Evolutionary conservation across 2,797 vertebrate species (phyloP), one percentile per base, ranked within the genome.

Genomic region (Otus scops): DNA sequence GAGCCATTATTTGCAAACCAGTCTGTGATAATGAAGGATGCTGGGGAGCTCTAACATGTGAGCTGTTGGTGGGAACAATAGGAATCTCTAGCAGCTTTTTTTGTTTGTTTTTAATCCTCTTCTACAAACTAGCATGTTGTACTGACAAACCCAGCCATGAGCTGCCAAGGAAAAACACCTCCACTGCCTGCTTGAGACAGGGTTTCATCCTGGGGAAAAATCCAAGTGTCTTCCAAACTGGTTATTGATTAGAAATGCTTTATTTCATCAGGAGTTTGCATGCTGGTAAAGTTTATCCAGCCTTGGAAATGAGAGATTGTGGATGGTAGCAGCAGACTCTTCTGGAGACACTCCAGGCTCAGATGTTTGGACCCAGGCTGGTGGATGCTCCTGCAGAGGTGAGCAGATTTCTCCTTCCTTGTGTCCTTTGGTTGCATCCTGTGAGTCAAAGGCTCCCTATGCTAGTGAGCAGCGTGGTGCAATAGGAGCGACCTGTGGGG

Each of bases 391-490:
- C 6, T 32, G 45, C 17, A 36, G 39, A 71, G 53, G 11, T 60
- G 22, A 57, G 61, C 39, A 11, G 36, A 8, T 14, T 70, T 86
- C 9, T 83, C 27, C 30, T 74, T 53, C 36, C 48, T 74, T 0
- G 0, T 41, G 51, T 50, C 28, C 64, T 17, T 24, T 22, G 28
- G 3, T 9, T 63, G 9, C 23, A 19, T 32, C 19, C 34, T 3
- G 26, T 0, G 4, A 23, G 23, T 14, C 19, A 26, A 9, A n/a
- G 45, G 24, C 17, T 69, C 3, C 10, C 1, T 16, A 4, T 3
- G 5, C 13, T n/a, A 22, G 21, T 23, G 32, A 78, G 34, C 32
- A 32, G 2, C 1, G 7, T 34, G 68, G 26, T 0, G 9, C 6
- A 9, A 28, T 0, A 15, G 47, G 24, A 61, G 30, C 0, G 2